Conservation (phyloP, 2,113 vertebrate genomes). For the Cyphomyrus plagiostoma region DNA sequence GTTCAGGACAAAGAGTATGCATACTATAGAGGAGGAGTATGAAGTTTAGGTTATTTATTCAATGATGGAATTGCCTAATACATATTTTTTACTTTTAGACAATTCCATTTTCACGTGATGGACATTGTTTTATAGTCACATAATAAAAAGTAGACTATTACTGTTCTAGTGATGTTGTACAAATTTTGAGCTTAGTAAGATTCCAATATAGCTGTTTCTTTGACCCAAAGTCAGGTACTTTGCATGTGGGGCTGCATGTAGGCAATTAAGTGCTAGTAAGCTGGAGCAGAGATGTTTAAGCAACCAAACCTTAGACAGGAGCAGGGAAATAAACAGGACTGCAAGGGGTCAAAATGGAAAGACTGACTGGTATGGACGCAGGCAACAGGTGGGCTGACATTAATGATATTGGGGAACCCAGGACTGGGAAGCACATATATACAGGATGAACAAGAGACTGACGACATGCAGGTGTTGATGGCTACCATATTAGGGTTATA, state of each 20-base stretch:
- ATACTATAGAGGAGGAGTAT: not conserved
- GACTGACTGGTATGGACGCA: not conserved
- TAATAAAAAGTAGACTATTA: not conserved
- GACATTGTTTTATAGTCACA: not conserved
- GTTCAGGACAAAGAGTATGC: not conserved
- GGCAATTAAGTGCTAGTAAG: not conserved
- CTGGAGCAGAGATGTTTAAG: not conserved
- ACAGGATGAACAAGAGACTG: not conserved
- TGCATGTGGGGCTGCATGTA: not conserved
- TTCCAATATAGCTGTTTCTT: not conserved
- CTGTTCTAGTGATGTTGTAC: not conserved
- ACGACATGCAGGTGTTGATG: not conserved
- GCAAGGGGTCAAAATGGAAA: not conserved
- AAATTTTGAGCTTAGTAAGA: not conserved
- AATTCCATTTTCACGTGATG: not conserved
- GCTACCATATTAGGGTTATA: not conserved
- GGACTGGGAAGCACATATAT: not conserved
- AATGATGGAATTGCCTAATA: not conserved
- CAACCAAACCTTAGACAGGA: not conserved
- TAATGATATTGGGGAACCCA: not conserved
- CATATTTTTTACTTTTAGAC: not conserved
- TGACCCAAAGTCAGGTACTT: not conserved
- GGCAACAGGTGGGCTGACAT: not conserved
- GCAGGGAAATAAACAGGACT: not conserved
- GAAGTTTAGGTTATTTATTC: not conserved